Evolutionary conservation across 2,888 invertebrate species (phyloP).

Genomic region (Clistopyga incitator): DNA sequence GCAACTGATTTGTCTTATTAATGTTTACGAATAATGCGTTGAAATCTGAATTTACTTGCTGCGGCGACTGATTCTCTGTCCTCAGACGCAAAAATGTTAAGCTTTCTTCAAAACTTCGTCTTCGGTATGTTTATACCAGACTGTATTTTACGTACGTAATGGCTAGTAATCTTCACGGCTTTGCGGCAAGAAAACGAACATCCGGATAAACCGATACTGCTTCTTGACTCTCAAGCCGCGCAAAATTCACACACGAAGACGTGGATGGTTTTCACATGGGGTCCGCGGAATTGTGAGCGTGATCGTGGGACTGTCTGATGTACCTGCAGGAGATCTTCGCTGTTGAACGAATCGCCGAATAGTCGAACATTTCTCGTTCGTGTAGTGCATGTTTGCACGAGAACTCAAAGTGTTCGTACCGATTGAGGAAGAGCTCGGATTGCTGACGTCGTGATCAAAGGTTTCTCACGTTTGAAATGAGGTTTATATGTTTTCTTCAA

Average conservation of each 20-base stretch:
- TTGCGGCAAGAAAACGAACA: conserved; percentile 66
- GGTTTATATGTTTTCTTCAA: conserved; percentile 4
- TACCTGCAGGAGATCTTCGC: conserved; percentile 9
- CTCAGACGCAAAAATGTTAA: neutral
- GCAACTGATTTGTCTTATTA: neutral
- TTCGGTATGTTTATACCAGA: conserved; percentile 62
- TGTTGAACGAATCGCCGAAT: conserved; percentile 12
- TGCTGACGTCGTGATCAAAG: conserved; percentile 1
- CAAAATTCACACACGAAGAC: neutral
- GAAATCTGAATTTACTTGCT: neutral
- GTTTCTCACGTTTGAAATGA: conserved; percentile 9
- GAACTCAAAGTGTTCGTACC: neutral
- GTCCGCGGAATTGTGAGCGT: neutral
- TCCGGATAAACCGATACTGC: conserved; percentile 63
- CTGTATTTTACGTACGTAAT: conserved; percentile 70
- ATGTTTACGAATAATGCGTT: neutral
- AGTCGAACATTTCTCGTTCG: conserved; percentile 20
- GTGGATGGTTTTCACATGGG: neutral
- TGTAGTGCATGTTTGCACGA: conserved; percentile 1
- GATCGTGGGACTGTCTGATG: conserved; percentile 11
- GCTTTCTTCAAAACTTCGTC: conserved; percentile 2
- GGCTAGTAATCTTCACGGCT: conserved; percentile 70
- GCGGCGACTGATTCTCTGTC: neutral
- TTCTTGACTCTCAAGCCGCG: conserved; percentile 2
- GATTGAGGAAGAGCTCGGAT: conserved; percentile 10